phyloP scores from a whole-genome alignment of 2,888 invertebrate genomes.

The Eremobia ochroleuca region DNA sequence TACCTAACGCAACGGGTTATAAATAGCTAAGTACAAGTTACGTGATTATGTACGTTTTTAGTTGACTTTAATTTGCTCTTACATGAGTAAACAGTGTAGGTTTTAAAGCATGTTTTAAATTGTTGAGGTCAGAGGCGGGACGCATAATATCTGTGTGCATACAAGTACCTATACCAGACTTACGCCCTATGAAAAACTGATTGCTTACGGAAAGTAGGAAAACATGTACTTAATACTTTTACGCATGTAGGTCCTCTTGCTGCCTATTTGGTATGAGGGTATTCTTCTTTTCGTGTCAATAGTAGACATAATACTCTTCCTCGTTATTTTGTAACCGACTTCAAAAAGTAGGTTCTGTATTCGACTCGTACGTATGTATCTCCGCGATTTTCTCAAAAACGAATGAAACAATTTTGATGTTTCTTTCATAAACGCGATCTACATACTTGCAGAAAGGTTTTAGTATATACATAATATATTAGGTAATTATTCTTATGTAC shows the following conservation, averaged over 20 bases:
- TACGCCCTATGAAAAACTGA: neutral
- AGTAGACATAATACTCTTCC: too few species aligned
- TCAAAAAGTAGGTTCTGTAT: too few species aligned
- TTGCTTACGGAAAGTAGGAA: neutral
- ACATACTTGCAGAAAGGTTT: too few species aligned
- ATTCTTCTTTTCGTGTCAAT: too few species aligned
- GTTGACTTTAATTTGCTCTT: slow-evolving; percentile 31
- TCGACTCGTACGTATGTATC: too few species aligned
- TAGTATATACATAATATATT: too few species aligned
- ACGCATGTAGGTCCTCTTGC: neutral
- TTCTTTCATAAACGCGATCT: too few species aligned
- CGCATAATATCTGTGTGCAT: neutral
- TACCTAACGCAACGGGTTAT: slow-evolving; percentile 69
- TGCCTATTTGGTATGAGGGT: neutral
- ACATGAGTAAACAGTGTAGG: slow-evolving; percentile 14
- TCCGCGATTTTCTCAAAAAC: too few species aligned
- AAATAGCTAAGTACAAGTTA: slow-evolving; percentile 50
- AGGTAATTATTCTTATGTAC: too few species aligned
- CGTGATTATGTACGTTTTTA: slow-evolving; percentile 34
- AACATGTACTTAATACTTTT: neutral
- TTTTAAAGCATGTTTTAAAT: slow-evolving; percentile 18
- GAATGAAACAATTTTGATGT: too few species aligned
- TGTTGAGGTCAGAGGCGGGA: neutral
- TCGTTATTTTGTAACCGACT: too few species aligned
- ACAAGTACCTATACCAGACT: neutral